Conservation (phyloP, 2,797 vertebrate species). For the Hylomyscus alleni region DNA sequence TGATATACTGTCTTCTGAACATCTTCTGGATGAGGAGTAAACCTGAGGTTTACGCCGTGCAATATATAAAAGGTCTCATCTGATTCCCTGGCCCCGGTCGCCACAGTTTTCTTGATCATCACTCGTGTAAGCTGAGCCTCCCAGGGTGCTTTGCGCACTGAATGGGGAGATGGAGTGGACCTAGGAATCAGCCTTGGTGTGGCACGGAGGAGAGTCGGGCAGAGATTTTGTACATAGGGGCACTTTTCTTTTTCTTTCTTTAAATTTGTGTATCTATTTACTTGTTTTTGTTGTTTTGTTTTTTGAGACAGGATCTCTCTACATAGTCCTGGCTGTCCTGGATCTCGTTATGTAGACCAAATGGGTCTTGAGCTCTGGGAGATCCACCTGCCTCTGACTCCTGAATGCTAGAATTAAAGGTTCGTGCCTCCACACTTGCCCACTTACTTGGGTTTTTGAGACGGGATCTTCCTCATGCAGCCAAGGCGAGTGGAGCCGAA, state of each 20-base stretch:
- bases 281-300: not conserved
- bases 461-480: not conserved
- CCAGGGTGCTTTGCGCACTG: not conserved
- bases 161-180: not conserved
- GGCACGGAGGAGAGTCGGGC: not conserved
- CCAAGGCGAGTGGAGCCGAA: not conserved
- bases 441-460: not conserved
- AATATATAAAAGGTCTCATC: not conserved
- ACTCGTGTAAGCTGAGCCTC: not conserved
- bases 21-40: not conserved
- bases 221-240: not conserved
- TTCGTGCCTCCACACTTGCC: rapidly evolving
- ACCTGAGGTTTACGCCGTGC: not conserved
- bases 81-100: not conserved
- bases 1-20: not conserved
- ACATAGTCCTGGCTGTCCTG: not conserved
- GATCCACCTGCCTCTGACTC: not conserved
- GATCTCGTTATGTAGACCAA: not conserved
- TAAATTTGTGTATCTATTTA: not conserved
- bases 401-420: not conserved
- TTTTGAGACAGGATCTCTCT: not conserved
- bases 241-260: not conserved
- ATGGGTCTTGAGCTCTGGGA: not conserved
- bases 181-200: not conserved
- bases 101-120: not conserved